phyloP scores from a whole-genome alignment of 2,888 invertebrate species.

The Eumerus sabulonum region DNA sequence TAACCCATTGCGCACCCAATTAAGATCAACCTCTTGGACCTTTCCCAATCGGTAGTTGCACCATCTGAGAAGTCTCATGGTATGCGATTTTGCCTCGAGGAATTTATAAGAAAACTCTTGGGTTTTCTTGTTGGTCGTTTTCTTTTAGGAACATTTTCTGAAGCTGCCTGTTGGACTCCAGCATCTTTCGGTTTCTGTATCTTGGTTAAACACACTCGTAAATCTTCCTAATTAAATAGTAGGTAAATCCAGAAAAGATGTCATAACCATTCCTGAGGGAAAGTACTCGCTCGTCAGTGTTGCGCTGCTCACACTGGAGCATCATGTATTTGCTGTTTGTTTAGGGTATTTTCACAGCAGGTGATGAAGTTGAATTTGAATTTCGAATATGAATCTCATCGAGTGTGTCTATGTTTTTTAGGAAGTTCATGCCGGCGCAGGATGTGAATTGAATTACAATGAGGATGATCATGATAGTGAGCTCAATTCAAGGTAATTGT shows the following conservation, averaged over 20 bases:
- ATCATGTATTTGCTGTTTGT: conserved; percentile 46
- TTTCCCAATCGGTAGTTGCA: conserved; percentile 22
- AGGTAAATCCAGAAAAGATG: conserved; percentile 31
- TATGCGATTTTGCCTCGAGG: background rate
- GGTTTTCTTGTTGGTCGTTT: background rate
- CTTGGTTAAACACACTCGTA: conserved; percentile 37
- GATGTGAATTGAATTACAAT: conserved; percentile 50
- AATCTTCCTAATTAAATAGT: conserved; percentile 44
- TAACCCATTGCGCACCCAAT: conserved; percentile 55
- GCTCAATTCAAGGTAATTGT: conserved; percentile 49
- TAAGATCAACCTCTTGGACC: conserved; percentile 30
- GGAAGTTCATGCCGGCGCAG: conserved; percentile 18
- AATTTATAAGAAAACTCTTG: background rate
- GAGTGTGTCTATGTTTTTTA: conserved; percentile 9
- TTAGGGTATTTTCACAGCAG: conserved; percentile 61
- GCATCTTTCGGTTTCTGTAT: conserved; percentile 38
- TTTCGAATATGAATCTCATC: background rate
- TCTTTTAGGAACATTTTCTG: no score
- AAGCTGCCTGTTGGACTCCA: no score
- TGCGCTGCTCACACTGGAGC: background rate
- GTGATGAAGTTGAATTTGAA: conserved; percentile 38
- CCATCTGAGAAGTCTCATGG: conserved; percentile 39
- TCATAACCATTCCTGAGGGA: conserved; percentile 36
- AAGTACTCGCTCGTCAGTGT: conserved; percentile 12
- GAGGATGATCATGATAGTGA: conserved; percentile 32